phyloP scores from a whole-genome alignment of 2,113 vertebrate species.

The Eolophus roseicapilla region DNA sequence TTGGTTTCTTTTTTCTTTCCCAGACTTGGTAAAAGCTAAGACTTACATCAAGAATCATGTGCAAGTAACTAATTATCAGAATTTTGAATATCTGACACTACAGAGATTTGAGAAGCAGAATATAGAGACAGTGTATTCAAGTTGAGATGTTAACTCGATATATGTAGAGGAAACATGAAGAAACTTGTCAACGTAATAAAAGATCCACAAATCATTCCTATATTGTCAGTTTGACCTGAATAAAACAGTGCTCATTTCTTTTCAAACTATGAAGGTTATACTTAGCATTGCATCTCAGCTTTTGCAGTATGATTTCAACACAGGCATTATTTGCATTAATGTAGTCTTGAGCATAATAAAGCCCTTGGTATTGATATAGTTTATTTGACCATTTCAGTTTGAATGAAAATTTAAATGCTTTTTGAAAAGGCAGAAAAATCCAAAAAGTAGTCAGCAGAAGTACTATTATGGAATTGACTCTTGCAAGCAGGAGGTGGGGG shows the following conservation, averaged over 20 bases:
- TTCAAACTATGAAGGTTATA: not conserved
- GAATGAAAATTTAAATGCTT: not conserved
- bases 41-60: not conserved
- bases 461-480: not conserved
- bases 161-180: not conserved
- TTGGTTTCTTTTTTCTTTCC: not conserved
- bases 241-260: not conserved
- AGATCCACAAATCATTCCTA: not conserved
- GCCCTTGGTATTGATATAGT: not conserved
- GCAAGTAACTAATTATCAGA: not conserved
- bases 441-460: conserved; percentile 19
- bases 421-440: conserved; percentile 1
- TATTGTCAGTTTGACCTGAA: not conserved
- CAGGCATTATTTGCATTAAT: not conserved
- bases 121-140: not conserved
- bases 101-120: not conserved
- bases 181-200: not conserved
- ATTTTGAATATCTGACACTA: not conserved
- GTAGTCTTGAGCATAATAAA: not conserved
- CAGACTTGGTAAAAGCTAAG: not conserved
- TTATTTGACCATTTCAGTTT: conserved; percentile 24
- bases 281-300: not conserved
- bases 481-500: not conserved
- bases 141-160: not conserved
- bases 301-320: not conserved